Evolutionary conservation across 1,140 invertebrate genomes (phyloP), one percentile per base, ranked within the genome.

Genomic region (Manduca sexta): DNA sequence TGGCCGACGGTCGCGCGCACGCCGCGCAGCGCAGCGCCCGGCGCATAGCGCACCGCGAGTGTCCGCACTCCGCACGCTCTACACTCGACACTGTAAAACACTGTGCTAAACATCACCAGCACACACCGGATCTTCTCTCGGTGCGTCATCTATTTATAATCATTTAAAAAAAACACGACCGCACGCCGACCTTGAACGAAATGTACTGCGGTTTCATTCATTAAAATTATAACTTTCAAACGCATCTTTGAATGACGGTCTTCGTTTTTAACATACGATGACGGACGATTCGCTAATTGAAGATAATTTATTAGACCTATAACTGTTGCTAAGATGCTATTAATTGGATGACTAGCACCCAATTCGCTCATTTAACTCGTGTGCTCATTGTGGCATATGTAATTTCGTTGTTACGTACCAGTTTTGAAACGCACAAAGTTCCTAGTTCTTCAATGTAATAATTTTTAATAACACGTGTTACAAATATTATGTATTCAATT

Each of bases 131-230:
- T 64, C 60, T 60, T 57, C 64, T 60, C 55, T 69, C 60, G 73
- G 73, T 79, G 73, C 73, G 76, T 77, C 64, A 59, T 64, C 61
- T 71, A 68, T 69, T 74, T 71, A 70, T 73, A 76, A 55, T 45
- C 61, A 48, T 52, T 48, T 47, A 52, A 48, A 52, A 39, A 39
- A 43, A 45, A 49, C 45, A 52, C 49, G 48, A 48, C 16, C 47
- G 39, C 55, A 58, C 38, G 52, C 38, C 69, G 66, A 69, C 73
- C 75, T 79, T 76, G 73, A 71, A 63, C 60, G 54, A 40, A 45
- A 61, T 51, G 30, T 55, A 55, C 43, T 51, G 33, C 35, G 41
- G 41, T 51, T 62, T 58, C 59, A 69, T 60, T 68, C 60, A 62
- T 59, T 56, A 56, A 56, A 58, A 52, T 60, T 56, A 61, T 52